Evolutionary conservation across 1,140 invertebrate genomes (phyloP).

Genomic region (Lepidurus apus): DNA sequence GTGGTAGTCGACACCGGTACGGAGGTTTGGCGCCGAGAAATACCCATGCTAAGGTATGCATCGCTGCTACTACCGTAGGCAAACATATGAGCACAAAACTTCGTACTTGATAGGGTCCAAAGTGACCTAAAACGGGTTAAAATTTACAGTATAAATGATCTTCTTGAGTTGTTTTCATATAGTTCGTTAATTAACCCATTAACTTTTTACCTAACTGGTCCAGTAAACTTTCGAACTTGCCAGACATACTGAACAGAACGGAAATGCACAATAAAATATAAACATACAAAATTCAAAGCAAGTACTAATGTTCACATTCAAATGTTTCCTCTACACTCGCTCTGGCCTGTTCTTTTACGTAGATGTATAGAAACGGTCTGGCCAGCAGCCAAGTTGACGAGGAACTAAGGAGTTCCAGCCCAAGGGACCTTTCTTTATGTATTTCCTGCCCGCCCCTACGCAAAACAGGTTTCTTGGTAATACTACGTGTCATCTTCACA

Average conservation of each 20-base stretch:
- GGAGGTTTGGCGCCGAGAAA: constrained; percentile 3
- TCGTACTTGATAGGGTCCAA: constrained; percentile 1
- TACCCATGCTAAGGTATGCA: constrained; percentile 10
- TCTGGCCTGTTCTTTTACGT: too few relatives aligned
- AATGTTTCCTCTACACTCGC: background rate
- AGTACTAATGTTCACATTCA: background rate
- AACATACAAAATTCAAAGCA: background rate
- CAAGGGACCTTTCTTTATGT: background rate
- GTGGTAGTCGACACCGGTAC: background rate
- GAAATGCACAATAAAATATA: background rate
- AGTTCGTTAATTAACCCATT: background rate
- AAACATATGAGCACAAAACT: background rate
- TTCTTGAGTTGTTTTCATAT: too few relatives aligned
- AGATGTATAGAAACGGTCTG: background rate
- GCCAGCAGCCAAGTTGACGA: background rate
- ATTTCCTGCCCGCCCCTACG: background rate
- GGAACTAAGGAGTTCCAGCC: background rate
- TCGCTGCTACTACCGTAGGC: background rate
- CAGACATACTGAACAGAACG: background rate
- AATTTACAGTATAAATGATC: too few relatives aligned
- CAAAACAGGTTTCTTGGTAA: background rate
- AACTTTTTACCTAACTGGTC: background rate
- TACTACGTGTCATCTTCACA: too few relatives aligned
- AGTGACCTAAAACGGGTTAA: background rate
- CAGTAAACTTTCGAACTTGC: background rate